Evolutionary conservation across 2,113 vertebrate genomes (phyloP).

Genomic region (Heliornis fulica): DNA sequence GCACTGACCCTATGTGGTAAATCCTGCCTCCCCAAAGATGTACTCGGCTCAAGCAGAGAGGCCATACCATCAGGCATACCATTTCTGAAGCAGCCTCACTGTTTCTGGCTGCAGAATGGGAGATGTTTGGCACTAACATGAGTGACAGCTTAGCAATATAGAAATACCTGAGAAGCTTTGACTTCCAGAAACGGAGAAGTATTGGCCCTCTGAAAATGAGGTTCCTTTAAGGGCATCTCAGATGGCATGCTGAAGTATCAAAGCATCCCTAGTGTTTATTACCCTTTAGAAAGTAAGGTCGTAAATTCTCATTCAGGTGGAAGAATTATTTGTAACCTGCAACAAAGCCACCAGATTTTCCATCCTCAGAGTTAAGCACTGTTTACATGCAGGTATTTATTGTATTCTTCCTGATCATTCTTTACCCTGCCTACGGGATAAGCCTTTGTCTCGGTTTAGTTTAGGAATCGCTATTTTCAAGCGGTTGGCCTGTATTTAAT

Average conservation of each 20-base stretch:
- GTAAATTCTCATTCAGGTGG: background rate
- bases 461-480: background rate
- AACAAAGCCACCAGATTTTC: background rate
- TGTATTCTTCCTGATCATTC: background rate
- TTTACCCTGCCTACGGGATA: background rate
- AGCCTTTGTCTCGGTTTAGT: background rate
- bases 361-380: background rate
- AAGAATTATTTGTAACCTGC: background rate
- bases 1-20: background rate
- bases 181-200: background rate
- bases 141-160: background rate
- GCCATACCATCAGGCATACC: fast-evolving
- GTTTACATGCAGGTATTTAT: background rate
- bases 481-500: background rate
- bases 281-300: background rate
- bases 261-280: slow-evolving; percentile 18
- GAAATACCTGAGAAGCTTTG: background rate
- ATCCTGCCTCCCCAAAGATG: background rate
- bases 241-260: background rate
- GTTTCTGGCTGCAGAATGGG: background rate
- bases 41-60: background rate
- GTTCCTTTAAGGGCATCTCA: background rate
- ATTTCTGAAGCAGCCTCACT: fast-evolving
- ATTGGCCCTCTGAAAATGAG: background rate
- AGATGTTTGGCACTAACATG: background rate